Evolutionary conservation across 2,888 invertebrate genomes (phyloP), one percentile per base, ranked within the genome.

Genomic region (Ennomos erosarius): DNA sequence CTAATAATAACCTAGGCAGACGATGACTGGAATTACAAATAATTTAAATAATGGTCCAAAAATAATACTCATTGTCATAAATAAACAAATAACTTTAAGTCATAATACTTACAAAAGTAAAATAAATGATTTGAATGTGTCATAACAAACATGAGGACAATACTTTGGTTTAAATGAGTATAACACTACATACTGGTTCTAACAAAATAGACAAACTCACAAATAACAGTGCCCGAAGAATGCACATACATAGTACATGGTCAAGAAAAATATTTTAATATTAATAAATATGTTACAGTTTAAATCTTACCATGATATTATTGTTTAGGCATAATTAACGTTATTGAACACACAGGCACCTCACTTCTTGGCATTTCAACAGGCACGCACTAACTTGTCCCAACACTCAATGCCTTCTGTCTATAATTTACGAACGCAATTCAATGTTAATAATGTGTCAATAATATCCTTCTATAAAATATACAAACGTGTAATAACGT

Each of bases 331-430:
- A 75, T 78, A 75, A 73, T 72, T 76, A 75, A 79, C 69, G 69
- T 78, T 77, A 75, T 79, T 90, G 90, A 90, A 91, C 90, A 90
- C 91, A 84, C 87, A 88, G 90, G 90, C 90, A 86, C 86, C 87
- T 89, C 85, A 86, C 75, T 78, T 78, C 81, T 87, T 87, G 90
- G 87, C 88, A 86, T 84, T 84, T 72, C 76, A 75, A 77, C 78
- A 90, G 90, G 90, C 90, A 90, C 90, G 75, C 78, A 69, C 61
- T 74, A 65, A 74, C 69, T 69, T 68, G 62, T 66, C 70, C 62
- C 69, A 73, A 69, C 74, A 66, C 71, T 69, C 74, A 69, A 70
- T 73, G 70, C 63, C 72, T 73, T 73, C 34, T 37, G 26, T 44
- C 48, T 55, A 55, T 46, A 50, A 39, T 37, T 53, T 46, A 46